Base-by-base conservation (phyloP, 2,888 invertebrate species). In the Spicauda simplicius region DNA sequence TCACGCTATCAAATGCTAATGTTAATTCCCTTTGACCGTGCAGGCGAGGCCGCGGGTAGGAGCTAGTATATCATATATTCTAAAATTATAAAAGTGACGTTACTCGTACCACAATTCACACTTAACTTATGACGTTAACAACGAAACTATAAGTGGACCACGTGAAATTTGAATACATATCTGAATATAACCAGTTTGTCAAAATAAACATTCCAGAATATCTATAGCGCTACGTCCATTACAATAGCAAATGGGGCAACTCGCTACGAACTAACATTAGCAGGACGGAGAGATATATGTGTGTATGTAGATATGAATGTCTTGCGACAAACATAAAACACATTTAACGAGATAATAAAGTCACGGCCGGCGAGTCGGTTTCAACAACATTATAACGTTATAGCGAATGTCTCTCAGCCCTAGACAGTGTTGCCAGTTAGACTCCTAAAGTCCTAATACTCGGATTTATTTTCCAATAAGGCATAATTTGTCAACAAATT, bases 321-420 rank as follows among this genome's bases (percentile, higher is more conserved):
- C 65, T 65, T 59, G 59, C 59, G 65, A 65, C 58, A 59, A 59
- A 65, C 65, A 65, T 65, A 59, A 65, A 65, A 48, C 59, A 58
- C 59, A 54, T 59, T 65, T 65, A 65, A 65, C 65, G 65, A 54
- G 65, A 69, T 71, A 72, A 70, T 72, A 70, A 69, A 72, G 72
- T 72, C 68, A 68, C 68, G 69, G 68, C 58, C 64, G 65, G 68
- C 70, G 70, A 70, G 71, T 76, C 73, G 69, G 76, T 76, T 78
- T 76, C 77, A 77, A 77, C 77, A 74, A 74, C 72, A 74, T 75
- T 73, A 61, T 50, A 50, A 58, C 18, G 57, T 73, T 75, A 77
- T 75, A 76, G 77, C 71, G 71, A 72, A 73, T 71, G 72, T 72
- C 71, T 50, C 71, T 71, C 72, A 75, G 70, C 76, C 77, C 73